These are phyloP conservation scores for Fistularia tabacaria DNA, from an alignment of 2,797 vertebrate genomes.

Conservation along the genomic window DNA sequence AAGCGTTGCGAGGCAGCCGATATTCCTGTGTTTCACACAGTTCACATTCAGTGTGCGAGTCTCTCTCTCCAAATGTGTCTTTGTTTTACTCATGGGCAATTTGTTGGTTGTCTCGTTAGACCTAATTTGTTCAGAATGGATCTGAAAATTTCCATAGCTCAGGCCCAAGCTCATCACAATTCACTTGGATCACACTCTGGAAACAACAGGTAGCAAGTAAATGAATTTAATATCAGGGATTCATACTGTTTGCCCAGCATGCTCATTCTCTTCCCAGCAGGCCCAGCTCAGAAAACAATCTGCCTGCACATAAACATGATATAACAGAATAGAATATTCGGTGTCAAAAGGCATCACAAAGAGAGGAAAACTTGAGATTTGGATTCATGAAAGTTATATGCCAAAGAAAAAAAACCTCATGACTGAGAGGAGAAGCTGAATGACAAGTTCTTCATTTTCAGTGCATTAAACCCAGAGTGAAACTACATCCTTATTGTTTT, in stretches of 20 bases:
- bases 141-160: conserved; percentile 41
- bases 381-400: conserved; percentile 36
- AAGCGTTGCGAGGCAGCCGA: too few relatives aligned
- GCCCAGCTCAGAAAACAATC: conserved; percentile 34
- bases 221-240: conserved; percentile 55
- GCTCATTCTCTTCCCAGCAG: conserved; percentile 45
- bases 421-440: too few relatives aligned
- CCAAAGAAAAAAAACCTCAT: too few relatives aligned
- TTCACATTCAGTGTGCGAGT: neutral
- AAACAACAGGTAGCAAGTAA: conserved; percentile 46
- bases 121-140: conserved; percentile 49
- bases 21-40: neutral
- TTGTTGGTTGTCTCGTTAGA: conserved; percentile 56
- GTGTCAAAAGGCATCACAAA: conserved; percentile 22
- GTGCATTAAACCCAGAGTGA: neutral
- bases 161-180: conserved; percentile 44
- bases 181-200: conserved; percentile 33
- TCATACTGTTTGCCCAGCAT: conserved; percentile 38
- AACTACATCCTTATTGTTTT: too few relatives aligned
- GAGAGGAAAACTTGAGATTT: conserved; percentile 22
- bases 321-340: conserved; percentile 29
- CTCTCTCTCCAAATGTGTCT: conserved; percentile 26
- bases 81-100: conserved; percentile 44
- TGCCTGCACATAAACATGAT: conserved; percentile 27
- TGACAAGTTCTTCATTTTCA: conserved; percentile 26